Base-by-base conservation (phyloP, 2,888 invertebrate species). In the Agapostemon virescens region DNA sequence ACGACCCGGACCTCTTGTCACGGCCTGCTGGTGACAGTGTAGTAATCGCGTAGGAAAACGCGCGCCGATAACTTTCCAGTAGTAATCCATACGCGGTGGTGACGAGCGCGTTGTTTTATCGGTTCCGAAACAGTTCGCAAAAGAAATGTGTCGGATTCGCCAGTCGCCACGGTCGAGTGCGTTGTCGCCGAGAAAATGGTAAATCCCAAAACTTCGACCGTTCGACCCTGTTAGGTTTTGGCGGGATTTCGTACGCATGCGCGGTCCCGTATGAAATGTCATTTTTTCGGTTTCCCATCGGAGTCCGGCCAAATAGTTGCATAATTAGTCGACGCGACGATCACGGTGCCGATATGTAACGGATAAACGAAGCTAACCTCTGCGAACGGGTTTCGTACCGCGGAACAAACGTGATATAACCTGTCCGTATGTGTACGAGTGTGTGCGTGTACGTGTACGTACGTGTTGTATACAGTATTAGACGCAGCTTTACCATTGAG, bases 161-260 rank as follows among this genome's bases (percentile, higher is more conserved):
- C 55, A 4, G 49, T 23, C 26, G 42, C 30, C 71, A 5, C 55
- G 45, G 38, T 40, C 74, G 42, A 52, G 33, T 33, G 61, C 49
- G 67, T 74, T 74, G 36, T 26, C 70, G 52, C 42, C 64, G 33
- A 69, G 45, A 69, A 85, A 71, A 82, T 82, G 86, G 86, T 82
- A 75, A 86, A 79, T 77, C 72, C 74, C 83, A 69, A 79, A 52
- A 80, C 79, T 70, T 77, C 80, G 77, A 78, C 83, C 76, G 69
- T 84, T 67, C 79, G 77, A 82, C 78, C 79, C 75, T 74, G 33
- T 75, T 76, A 81, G 74, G 83, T 91, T 91, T 92, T 92, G 91
- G 92, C 92, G 92, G 91, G 92, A 89, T 90, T 90, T 89, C 79
- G 68, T 74, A 86, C 92, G 91, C 91, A 90, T 89, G 92, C 91